phyloP scores from a whole-genome alignment of 2,797 vertebrate genomes.

The Chloroceryle inda region DNA sequence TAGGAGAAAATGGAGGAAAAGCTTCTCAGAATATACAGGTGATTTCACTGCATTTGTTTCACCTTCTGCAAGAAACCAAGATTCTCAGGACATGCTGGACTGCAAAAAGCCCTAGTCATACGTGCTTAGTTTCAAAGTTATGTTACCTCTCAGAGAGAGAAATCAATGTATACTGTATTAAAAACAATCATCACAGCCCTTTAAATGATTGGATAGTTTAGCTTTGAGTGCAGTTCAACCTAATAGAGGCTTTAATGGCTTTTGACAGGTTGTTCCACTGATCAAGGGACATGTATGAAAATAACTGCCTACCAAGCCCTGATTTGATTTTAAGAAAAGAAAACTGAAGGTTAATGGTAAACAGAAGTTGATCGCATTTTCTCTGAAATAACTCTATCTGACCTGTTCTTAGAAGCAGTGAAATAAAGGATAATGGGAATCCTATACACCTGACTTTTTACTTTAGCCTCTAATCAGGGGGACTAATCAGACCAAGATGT shows the following conservation, averaged over 20 bases:
- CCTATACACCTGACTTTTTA: conserved; percentile 73
- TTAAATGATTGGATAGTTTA: conserved; percentile 73
- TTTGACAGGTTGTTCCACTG: conserved; percentile 89
- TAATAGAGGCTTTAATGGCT: conserved; percentile 91
- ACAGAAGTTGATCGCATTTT: conserved; percentile 80
- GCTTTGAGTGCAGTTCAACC: conserved; percentile 80
- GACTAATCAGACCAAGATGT: conserved; percentile 79
- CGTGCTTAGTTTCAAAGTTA: conserved; percentile 80
- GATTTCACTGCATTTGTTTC: conserved; percentile 33
- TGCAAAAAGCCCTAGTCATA: conserved; percentile 73
- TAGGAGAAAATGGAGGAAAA: background rate
- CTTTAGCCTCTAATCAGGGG: conserved; percentile 74
- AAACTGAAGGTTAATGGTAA: conserved; percentile 81
- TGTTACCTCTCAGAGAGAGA: conserved; percentile 63
- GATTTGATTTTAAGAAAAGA: conserved; percentile 91
- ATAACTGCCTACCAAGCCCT: conserved; percentile 89
- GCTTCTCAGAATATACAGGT: conserved; percentile 10
- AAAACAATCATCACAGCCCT: conserved; percentile 76
- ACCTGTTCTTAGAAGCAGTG: conserved; percentile 57
- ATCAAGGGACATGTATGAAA: conserved; percentile 86
- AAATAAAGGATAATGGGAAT: conserved; percentile 76
- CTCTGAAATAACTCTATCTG: conserved; percentile 67
- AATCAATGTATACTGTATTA: conserved; percentile 82
- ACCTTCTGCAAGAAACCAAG: conserved; percentile 42
- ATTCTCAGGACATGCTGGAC: conserved; percentile 21